Evolutionary conservation across 2,888 invertebrate genomes (phyloP).

Genomic region (Tenthredo mesomela): DNA sequence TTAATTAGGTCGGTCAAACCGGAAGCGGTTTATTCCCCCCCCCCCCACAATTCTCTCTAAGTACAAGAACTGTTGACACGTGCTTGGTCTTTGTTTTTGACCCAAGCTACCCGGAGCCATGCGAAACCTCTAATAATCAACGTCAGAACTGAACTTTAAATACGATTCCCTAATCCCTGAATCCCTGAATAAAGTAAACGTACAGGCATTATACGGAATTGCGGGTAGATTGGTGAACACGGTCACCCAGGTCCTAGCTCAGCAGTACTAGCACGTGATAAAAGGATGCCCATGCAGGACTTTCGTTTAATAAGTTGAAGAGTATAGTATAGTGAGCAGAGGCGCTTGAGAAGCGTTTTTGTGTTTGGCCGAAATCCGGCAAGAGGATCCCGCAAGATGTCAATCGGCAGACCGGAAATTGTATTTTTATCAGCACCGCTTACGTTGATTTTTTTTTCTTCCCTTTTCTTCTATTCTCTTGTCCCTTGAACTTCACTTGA

Average conservation of each 20-base stretch:
- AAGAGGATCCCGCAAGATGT: conserved; percentile 36
- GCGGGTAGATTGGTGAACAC: conserved; percentile 14
- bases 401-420: conserved; percentile 41
- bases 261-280: conserved; percentile 15
- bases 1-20: conserved; percentile 27
- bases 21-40: neutral
- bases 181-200: neutral
- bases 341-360: conserved; percentile 12
- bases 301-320: conserved; percentile 29
- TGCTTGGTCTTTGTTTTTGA: neutral
- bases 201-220: neutral
- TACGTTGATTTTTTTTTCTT: conserved; percentile 31
- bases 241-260: neutral
- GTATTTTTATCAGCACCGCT: conserved; percentile 47
- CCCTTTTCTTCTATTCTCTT: neutral
- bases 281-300: neutral
- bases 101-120: conserved; percentile 5
- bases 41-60: neutral
- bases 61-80: conserved; percentile 31
- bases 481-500: neutral
- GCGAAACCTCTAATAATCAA: neutral
- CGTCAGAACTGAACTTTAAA: neutral
- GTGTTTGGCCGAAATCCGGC: conserved; percentile 8
- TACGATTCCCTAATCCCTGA: neutral
- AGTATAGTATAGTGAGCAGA: neutral